These are phyloP conservation scores for Thunnus maccoyii DNA, from an alignment of 2,113 vertebrate genomes.

Conservation along the genomic window DNA sequence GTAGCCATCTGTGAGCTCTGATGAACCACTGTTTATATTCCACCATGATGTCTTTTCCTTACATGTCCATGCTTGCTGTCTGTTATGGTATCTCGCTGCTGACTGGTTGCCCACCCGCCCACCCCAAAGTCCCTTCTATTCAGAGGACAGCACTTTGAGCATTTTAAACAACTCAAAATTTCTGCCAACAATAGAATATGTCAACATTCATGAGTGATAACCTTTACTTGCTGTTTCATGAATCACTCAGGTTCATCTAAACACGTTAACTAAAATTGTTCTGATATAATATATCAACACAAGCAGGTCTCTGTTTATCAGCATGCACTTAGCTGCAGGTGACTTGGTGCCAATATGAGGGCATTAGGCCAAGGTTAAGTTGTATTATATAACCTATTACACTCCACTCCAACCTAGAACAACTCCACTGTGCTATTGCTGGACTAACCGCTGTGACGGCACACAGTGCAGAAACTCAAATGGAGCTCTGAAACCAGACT, in stretches of 20 bases:
- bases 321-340: constrained; percentile 51
- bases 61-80: constrained; percentile 61
- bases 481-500: neutral
- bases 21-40: constrained; percentile 50
- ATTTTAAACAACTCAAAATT: constrained; percentile 37
- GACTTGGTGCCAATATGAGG: constrained; percentile 28
- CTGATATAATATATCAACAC: constrained; percentile 25
- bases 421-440: constrained; percentile 9
- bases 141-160: constrained; percentile 18
- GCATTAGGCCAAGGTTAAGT: constrained; percentile 42
- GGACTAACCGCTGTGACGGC: constrained; percentile 13
- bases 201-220: constrained; percentile 17
- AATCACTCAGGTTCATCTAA: constrained; percentile 11
- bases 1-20: constrained; percentile 1
- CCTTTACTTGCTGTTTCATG: constrained; percentile 8
- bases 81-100: constrained; percentile 44
- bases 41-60: constrained; percentile 57
- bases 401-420: constrained; percentile 14
- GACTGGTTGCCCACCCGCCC: neutral
- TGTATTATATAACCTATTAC: constrained; percentile 46
- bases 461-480: constrained; percentile 1
- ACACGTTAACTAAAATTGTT: constrained; percentile 3
- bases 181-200: constrained; percentile 16
- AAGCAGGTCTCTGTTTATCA: constrained; percentile 36
- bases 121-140: constrained; percentile 1